Percentiles rank a stretch among this genome's conserved stretches.
Conservation (phyloP, 2,797 vertebrate genomes). For the Botia almorhae region DNA sequence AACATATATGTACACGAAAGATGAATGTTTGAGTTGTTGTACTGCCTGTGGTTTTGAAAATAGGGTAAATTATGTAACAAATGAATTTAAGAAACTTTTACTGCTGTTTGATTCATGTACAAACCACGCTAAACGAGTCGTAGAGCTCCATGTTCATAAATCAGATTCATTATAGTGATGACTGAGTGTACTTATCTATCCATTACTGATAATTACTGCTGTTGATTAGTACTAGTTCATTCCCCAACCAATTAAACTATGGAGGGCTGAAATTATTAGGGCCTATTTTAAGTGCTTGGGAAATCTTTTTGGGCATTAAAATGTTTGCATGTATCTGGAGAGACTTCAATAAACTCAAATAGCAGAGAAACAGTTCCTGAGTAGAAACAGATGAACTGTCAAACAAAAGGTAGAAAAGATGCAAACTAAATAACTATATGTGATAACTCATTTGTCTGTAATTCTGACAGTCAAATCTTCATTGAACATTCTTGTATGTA, state of each 20-base stretch:
- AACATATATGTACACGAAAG: not conserved
- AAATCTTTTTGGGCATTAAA: constrained; percentile 72
- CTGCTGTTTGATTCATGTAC: no score
- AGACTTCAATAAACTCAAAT: constrained; percentile 26
- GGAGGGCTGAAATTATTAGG: constrained; percentile 71
- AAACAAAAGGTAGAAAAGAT: constrained; percentile 12
- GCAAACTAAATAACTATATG: not conserved
- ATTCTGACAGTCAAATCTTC: constrained; percentile 2
- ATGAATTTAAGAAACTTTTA: not conserved
- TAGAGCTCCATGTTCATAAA: constrained; percentile 47
- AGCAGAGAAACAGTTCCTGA: not conserved
- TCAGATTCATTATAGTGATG: constrained; percentile 47
- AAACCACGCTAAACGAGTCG: constrained; percentile 16
- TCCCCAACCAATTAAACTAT: constrained; percentile 67
- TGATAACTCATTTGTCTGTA: not conserved
- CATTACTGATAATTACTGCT: constrained; percentile 72
- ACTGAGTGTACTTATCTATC: constrained; percentile 61
- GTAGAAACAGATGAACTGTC: not conserved
- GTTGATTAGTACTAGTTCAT: constrained; percentile 73
- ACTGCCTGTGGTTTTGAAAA: not conserved
- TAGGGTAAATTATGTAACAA: not conserved
- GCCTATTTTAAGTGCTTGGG: constrained; percentile 71
- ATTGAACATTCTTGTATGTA: not conserved
- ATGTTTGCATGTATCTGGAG: constrained; percentile 39
- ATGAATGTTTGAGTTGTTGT: not conserved